phyloP scores from a whole-genome alignment of 2,113 vertebrate genomes.

The Burhinus oedicnemus region DNA sequence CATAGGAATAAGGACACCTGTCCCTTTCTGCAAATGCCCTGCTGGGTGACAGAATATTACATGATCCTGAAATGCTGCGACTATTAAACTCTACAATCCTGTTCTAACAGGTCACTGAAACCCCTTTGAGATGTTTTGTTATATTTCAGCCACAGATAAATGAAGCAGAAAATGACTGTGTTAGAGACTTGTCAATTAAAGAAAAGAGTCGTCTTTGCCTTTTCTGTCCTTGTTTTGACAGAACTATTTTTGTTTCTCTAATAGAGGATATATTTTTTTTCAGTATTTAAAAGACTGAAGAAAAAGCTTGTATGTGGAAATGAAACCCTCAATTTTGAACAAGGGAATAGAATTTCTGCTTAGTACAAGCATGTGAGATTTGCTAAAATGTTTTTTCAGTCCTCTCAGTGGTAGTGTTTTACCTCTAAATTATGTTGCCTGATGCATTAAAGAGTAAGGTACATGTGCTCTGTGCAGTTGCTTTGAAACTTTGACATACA shows the following conservation, averaged over 20 bases:
- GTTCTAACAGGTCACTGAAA: constrained; percentile 40
- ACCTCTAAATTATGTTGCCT: neutral
- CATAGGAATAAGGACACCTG: neutral
- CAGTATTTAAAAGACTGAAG: constrained; percentile 1
- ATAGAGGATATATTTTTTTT: neutral
- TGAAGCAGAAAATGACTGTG: constrained; percentile 44
- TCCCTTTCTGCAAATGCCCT: neutral
- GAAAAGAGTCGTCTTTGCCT: neutral
- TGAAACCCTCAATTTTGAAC: constrained; percentile 12
- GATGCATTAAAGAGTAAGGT: neutral
- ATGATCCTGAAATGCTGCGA: neutral
- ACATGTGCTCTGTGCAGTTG: neutral
- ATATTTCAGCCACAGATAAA: constrained; percentile 55
- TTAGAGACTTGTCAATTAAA: constrained; percentile 42
- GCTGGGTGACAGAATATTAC: constrained; percentile 25
- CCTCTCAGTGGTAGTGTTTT: neutral
- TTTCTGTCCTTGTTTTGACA: constrained; percentile 23
- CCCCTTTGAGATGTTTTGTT: constrained; percentile 18
- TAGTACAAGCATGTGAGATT: neutral
- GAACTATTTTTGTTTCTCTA: constrained; percentile 27
- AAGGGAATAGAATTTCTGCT: constrained; percentile 30
- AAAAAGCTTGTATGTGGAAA: constrained; percentile 23
- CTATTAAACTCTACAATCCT: constrained; percentile 4
- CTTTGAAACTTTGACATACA: neutral
- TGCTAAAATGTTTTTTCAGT: neutral